Evolutionary conservation across 2,797 vertebrate species (phyloP).

Genomic region (Anguilla obscura): DNA sequence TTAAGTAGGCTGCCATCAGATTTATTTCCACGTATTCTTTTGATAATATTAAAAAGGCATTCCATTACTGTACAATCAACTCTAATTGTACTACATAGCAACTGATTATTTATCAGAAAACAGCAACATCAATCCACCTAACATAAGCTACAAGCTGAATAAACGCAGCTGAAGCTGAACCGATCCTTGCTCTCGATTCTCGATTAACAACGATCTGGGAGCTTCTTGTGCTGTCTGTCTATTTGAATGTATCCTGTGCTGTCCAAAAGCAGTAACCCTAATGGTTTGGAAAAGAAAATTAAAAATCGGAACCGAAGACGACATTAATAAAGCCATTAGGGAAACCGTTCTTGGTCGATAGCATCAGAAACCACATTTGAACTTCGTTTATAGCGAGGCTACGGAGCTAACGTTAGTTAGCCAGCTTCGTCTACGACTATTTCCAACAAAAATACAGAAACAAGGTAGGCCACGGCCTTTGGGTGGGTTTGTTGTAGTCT

Average conservation of each 20-base stretch:
- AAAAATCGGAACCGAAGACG: conserved; percentile 22
- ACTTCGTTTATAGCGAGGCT: conserved; percentile 14
- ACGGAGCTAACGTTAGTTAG: conserved; percentile 32
- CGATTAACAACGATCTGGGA: conserved; percentile 28
- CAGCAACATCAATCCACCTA: background rate
- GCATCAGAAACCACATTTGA: conserved; percentile 32
- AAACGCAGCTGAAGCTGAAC: background rate
- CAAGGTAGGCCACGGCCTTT: conserved; percentile 64
- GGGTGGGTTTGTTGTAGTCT: conserved; percentile 17
- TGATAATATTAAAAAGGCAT: background rate
- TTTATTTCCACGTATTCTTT: background rate
- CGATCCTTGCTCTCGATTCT: conserved; percentile 29
- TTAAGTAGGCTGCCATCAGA: background rate
- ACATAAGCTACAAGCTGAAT: background rate
- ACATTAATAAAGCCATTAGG: conserved; percentile 21
- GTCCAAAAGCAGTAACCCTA: conserved; percentile 42
- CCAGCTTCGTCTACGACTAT: conserved; percentile 60
- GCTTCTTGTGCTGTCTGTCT: conserved; percentile 36
- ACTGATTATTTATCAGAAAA: background rate
- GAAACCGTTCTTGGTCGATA: conserved; percentile 2
- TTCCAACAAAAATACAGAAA: conserved; percentile 55
- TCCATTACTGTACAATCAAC: background rate
- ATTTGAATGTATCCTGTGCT: conserved; percentile 42
- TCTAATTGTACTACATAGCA: background rate
- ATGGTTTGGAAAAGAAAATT: conserved; percentile 35